These are phyloP conservation scores for Anthopleura xanthogrammica DNA, from an alignment of 92 coral and sea anemone species.

Conservation along the genomic window DNA sequence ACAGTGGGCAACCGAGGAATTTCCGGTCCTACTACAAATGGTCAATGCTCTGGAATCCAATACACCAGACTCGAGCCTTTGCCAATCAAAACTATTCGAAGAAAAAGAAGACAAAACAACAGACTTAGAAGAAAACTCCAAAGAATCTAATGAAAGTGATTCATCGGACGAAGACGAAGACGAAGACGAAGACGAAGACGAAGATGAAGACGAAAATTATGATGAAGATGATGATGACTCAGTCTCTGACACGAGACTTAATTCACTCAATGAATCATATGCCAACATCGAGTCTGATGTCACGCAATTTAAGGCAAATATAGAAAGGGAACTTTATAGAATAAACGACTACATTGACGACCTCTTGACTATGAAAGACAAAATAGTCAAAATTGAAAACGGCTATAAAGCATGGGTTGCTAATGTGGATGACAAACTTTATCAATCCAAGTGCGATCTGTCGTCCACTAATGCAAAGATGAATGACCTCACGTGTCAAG, in stretches of 20 bases:
- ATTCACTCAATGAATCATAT: neutral
- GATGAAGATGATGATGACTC: neutral
- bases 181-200: too few species aligned
- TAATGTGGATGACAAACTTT: conserved; percentile 16
- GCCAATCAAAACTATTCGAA: neutral
- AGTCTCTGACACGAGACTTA: neutral
- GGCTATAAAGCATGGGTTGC: neutral
- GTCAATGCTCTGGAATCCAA: too few species aligned
- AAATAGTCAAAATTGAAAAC: conserved; percentile 14
- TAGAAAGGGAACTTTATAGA: conserved; percentile 12
- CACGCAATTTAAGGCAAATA: conserved; percentile 12
- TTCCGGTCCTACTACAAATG: too few species aligned
- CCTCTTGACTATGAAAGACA: conserved; percentile 11
- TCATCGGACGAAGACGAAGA: too few species aligned
- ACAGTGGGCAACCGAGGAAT: too few species aligned
- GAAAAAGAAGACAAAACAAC: neutral
- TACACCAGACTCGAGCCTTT: too few species aligned
- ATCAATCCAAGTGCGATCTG: conserved; percentile 7
- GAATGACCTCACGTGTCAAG: neutral
- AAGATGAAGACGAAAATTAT: too few species aligned
- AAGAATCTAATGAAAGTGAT: neutral
- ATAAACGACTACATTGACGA: conserved; percentile 13
- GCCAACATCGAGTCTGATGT: conserved; percentile 26
- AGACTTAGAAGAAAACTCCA: neutral
- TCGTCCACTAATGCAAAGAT: neutral